Evolutionary conservation across 2,888 invertebrate species (phyloP).

Genomic region (Caenorhabditis sulstoni): DNA sequence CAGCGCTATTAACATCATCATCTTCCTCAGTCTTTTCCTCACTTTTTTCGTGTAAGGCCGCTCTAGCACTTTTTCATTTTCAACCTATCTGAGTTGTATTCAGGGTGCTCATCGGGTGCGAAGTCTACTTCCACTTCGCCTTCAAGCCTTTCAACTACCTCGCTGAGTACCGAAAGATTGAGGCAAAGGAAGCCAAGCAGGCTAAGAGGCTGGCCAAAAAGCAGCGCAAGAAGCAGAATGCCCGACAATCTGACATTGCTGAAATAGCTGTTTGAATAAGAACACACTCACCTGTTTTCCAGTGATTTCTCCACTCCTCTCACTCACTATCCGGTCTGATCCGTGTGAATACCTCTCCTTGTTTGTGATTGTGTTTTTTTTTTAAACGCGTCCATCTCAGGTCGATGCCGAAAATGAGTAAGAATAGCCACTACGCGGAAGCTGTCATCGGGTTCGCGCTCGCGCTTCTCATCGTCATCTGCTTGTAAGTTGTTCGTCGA

Average conservation of each 20-base stretch:
- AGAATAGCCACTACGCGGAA: no score
- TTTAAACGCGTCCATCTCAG: no score
- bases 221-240: neutral
- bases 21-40: conserved; percentile 21
- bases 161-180: conserved; percentile 14
- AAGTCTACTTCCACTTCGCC: conserved; percentile 1
- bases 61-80: neutral
- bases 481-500: no score
- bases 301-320: no score
- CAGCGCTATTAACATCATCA: conserved; percentile 14
- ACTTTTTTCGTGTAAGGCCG: conserved; percentile 20
- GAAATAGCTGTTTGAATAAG: conserved; percentile 9
- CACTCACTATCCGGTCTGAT: no score
- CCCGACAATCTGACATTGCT: neutral
- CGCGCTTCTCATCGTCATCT: no score
- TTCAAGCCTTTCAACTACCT: conserved; percentile 17
- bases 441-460: no score
- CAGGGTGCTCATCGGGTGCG: neutral
- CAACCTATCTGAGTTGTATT: conserved; percentile 6
- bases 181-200: neutral
- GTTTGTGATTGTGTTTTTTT: no score
- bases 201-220: neutral
- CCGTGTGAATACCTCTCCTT: no score
- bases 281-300: no score
- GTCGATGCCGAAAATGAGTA: no score